Evolutionary conservation across 2,888 invertebrate genomes (phyloP), one percentile per base, ranked within the genome.

Genomic region (Xestia xanthographa): DNA sequence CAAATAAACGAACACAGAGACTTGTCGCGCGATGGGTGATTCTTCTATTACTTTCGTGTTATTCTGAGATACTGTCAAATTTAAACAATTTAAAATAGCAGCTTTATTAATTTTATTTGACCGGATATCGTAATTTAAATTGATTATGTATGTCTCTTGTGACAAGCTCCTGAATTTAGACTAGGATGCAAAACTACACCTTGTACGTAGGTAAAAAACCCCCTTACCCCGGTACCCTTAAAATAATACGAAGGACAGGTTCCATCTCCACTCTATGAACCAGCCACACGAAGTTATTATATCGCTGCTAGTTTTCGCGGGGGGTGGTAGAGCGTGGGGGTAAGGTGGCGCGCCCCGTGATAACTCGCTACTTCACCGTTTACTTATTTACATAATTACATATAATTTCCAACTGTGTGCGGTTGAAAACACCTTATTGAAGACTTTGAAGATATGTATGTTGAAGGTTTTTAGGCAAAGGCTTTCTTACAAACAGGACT

Each of bases 371-470:
- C 93, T 92, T 93, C 92, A 80, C 90, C 91, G 88, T 86, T 93
- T 92, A 94, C 95, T 95, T 95, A 95, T 95, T 95, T 95, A 95
- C 95, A 95, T 95, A 95, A 95, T 95, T 93, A 95, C 93, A 93
- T 92, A 93, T 93, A 92, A 93, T 93, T 92, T 88, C 79, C 83
- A 80, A 82, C 85, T 88, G 87, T 88, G 86, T 87, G 84, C 81
- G 80, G 82, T 80, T 14, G 82, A 87, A 85, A 88, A 87, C 85
- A 86, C 81, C 73, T 58, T 72, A 66, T 77, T 73, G 67, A 41
- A 66, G 56, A 69, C 58, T 75, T 66, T 63, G 69, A 69, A 72
- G 63, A 70, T 70, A 14, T 26, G 14, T 26, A 48, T 60, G 5
- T 14, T 58, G 29, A 53, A 73, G 14, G 53, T 65, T 72, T 62